These are phyloP conservation scores for Cheilosia variabilis DNA, from an alignment of 2,888 invertebrate species.

Conservation along the genomic window DNA sequence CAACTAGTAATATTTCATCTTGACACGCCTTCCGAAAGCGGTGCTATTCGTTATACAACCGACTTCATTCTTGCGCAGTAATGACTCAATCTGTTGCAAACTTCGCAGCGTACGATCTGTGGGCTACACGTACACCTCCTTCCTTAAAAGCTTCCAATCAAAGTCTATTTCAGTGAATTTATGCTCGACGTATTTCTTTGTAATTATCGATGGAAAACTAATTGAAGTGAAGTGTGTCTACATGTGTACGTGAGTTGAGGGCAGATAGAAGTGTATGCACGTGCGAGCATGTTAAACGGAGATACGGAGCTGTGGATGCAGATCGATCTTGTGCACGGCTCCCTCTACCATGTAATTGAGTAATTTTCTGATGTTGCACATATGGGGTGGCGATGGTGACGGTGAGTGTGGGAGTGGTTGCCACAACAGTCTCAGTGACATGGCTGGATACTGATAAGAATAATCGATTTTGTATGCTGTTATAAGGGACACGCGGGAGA, in stretches of 20 bases:
- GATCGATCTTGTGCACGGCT: conserved; percentile 47
- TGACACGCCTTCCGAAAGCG: conserved; percentile 61
- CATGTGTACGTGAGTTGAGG: conserved; percentile 23
- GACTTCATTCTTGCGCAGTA: conserved; percentile 9
- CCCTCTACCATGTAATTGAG: conserved; percentile 69
- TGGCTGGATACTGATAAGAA: conserved; percentile 59
- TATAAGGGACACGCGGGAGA: not conserved
- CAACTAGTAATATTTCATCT: conserved; percentile 72
- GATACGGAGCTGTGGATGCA: conserved; percentile 21
- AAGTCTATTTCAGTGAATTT: conserved; percentile 39
- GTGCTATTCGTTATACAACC: conserved; percentile 14
- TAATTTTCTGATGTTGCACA: conserved; percentile 62
- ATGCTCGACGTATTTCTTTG: conserved; percentile 45
- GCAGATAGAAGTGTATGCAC: not conserved
- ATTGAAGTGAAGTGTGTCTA: conserved; percentile 58
- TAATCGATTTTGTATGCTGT: conserved; percentile 56
- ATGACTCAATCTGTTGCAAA: conserved; percentile 64
- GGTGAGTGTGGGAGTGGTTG: conserved; percentile 58
- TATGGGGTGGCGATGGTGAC: conserved; percentile 31
- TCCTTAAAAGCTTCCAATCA: conserved; percentile 42
- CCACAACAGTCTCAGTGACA: conserved; percentile 49
- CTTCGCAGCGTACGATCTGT: conserved; percentile 12
- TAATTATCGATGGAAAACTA: conserved; percentile 73
- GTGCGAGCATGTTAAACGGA: not conserved
- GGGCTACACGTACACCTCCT: not conserved